phyloP scores from a whole-genome alignment of 2,888 invertebrate genomes.

The Schizotus pectinicornis region DNA sequence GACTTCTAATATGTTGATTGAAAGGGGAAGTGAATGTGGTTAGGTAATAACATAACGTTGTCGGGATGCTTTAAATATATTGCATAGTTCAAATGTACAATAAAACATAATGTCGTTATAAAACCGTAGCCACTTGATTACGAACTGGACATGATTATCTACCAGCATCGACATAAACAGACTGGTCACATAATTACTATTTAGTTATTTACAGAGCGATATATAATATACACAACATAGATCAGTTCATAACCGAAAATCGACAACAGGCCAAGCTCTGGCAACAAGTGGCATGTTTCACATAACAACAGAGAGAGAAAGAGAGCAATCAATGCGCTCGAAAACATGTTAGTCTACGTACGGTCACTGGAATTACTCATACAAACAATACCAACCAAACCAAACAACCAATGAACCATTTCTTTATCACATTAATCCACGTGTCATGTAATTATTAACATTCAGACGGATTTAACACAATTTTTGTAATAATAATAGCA shows the following conservation, averaged over 20 bases:
- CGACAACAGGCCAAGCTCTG: conserved; percentile 32
- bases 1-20: neutral
- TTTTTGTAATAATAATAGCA: too few relatives aligned
- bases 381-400: conserved; percentile 47
- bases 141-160: conserved; percentile 42
- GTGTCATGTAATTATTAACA: conserved; percentile 47
- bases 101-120: conserved; percentile 57
- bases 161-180: conserved; percentile 21
- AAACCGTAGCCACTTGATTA: conserved; percentile 55
- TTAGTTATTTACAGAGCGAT: neutral
- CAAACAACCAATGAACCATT: conserved; percentile 46
- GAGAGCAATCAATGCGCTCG: conserved; percentile 40
- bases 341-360: conserved; percentile 44
- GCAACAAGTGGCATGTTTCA: conserved; percentile 44
- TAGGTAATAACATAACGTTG: neutral
- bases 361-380: conserved; percentile 49
- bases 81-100: conserved; percentile 58
- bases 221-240: conserved; percentile 29
- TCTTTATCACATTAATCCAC: conserved; percentile 52
- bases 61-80: conserved; percentile 56
- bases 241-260: conserved; percentile 30
- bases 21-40: neutral
- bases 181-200: conserved; percentile 9
- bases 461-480: conserved; percentile 9
- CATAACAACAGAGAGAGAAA: conserved; percentile 41